A percentile compares a stretch with the other conserved stretches of the same genome.
Evolutionary conservation across 1,140 invertebrate species (phyloP).

Genomic region (Zaprionus ornatus): DNA sequence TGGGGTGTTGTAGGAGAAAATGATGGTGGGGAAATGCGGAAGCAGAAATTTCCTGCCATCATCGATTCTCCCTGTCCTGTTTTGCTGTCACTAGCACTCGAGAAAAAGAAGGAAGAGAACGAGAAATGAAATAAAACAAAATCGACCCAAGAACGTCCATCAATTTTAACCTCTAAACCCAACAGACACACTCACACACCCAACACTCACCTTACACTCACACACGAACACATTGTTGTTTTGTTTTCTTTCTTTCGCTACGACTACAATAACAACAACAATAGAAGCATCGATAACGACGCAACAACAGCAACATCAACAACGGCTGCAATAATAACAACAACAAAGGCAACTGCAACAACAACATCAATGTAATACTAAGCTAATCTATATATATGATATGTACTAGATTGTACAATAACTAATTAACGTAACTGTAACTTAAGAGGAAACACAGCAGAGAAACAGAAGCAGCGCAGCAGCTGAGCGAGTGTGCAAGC

Average conservation of each 20-base stretch:
- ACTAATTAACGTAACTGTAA: slow-evolving; percentile 30
- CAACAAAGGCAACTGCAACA: slow-evolving; percentile 11
- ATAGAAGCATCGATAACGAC: slow-evolving; percentile 3
- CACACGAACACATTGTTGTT: slow-evolving; percentile 30
- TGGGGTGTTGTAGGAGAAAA: not conserved
- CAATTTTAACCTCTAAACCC: not conserved
- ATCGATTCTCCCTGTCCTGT: slow-evolving; percentile 34
- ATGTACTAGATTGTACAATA: slow-evolving; percentile 58
- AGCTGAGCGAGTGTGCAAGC: not conserved
- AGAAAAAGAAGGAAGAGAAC: not conserved
- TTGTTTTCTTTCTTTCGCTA: slow-evolving; percentile 35
- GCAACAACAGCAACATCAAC: slow-evolving; percentile 6
- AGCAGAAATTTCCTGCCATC: slow-evolving; percentile 38
- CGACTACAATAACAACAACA: slow-evolving; percentile 21
- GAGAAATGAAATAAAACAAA: not conserved
- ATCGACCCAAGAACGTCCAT: slow-evolving; percentile 4
- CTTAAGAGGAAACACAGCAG: slow-evolving; percentile 23
- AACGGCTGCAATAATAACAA: slow-evolving; percentile 21
- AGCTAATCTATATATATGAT: slow-evolving; percentile 44
- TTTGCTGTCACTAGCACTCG: slow-evolving; percentile 21
- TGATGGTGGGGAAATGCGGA: slow-evolving; percentile 12
- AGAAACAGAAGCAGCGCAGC: not conserved
- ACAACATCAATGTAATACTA: slow-evolving; percentile 47
- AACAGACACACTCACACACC: not conserved
- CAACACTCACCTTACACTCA: not conserved